Conservation (phyloP, 2,888 invertebrate species). For the Drosophila engyochracea region DNA sequence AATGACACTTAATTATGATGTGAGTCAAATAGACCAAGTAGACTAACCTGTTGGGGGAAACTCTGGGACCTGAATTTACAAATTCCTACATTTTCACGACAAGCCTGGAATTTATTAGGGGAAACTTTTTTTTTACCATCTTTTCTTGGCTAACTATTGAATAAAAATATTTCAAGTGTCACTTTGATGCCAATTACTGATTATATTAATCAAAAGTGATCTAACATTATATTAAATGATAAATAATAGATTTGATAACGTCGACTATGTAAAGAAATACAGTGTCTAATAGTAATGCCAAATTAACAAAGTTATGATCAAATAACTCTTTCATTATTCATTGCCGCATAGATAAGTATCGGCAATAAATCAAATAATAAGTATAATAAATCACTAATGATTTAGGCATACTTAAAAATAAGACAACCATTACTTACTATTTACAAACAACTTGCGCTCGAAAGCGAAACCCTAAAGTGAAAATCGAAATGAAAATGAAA, state of each 20-base stretch:
- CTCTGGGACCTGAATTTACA: background rate
- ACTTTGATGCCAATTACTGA: background rate
- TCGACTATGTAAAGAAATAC: background rate
- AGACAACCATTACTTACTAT: constrained; percentile 1
- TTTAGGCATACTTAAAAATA: constrained; percentile 1
- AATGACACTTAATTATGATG: constrained; percentile 50
- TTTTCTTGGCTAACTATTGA: background rate
- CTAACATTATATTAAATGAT: background rate
- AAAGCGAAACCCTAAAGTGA: constrained; percentile 62
- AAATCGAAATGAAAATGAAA: constrained; percentile 48
- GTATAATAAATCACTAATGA: constrained; percentile 7
- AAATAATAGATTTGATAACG: background rate
- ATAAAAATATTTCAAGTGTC: background rate
- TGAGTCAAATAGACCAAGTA: constrained; percentile 5
- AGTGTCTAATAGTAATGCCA: background rate
- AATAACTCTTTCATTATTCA: background rate
- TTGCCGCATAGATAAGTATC: background rate
- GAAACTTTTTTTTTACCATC: background rate
- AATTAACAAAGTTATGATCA: background rate
- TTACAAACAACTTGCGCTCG: constrained; percentile 13
- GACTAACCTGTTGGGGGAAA: constrained; percentile 4
- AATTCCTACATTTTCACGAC: background rate
- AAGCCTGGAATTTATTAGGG: too few relatives aligned
- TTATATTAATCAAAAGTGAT: background rate
- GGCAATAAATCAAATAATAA: constrained; percentile 3